phyloP scores from a whole-genome alignment of 2,797 vertebrate genomes.

The Typhlichthys eigenmanni region DNA sequence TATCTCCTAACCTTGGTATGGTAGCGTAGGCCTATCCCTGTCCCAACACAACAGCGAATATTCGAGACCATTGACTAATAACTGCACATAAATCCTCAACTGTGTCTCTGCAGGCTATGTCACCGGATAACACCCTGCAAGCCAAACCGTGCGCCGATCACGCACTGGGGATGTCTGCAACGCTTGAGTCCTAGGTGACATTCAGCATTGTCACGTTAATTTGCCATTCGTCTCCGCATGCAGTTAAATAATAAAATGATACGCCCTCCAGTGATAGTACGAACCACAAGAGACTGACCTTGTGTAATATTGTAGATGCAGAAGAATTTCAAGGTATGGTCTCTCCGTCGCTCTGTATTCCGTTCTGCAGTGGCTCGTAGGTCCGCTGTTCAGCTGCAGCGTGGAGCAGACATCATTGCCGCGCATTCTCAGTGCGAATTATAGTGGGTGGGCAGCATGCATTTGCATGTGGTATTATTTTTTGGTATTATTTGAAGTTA shows the following conservation, averaged over 20 bases:
- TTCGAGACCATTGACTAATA: conserved; percentile 8
- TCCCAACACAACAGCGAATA: conserved; percentile 13
- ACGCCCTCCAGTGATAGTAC: too few species aligned
- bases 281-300: too few species aligned
- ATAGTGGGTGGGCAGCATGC: conserved; percentile 10
- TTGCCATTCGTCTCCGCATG: too few species aligned
- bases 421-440: conserved; percentile 60
- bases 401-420: conserved; percentile 37
- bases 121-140: conserved; percentile 33
- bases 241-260: too few species aligned
- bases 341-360: too few species aligned
- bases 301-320: too few species aligned
- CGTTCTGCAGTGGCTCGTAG: conserved; percentile 43
- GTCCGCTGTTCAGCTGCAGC: conserved; percentile 57
- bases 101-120: conserved; percentile 29
- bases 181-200: background rate
- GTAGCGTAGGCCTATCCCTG: background rate
- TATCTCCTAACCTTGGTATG: background rate
- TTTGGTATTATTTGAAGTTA: background rate
- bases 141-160: background rate
- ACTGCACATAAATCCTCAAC: conserved; percentile 39
- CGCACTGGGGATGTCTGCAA: conserved; percentile 1
- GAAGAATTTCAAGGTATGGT: too few species aligned
- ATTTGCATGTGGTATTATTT: background rate
- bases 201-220: background rate